Conservation (phyloP, 2,797 vertebrate species). For the Furcifer pardalis region DNA sequence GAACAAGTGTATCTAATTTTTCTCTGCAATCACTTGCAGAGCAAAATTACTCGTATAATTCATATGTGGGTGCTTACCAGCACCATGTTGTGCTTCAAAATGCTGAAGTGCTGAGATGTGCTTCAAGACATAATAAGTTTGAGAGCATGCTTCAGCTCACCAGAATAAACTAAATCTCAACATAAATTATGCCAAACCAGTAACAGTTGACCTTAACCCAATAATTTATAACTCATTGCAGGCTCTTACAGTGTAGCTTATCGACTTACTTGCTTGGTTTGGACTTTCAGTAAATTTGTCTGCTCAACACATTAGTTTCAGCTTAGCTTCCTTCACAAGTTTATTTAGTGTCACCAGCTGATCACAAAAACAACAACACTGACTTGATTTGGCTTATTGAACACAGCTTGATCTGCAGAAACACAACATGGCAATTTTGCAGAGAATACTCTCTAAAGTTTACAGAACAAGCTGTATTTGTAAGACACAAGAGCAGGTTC, state of each 20-base stretch:
- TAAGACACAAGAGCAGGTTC: neutral
- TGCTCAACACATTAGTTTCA: neutral
- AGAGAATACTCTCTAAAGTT: neutral
- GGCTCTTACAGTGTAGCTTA: neutral
- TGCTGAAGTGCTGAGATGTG: neutral
- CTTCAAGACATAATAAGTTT: neutral
- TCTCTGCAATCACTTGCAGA: slow-evolving; percentile 5
- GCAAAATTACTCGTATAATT: neutral
- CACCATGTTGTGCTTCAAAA: neutral
- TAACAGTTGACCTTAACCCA: neutral
- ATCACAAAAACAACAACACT: no score
- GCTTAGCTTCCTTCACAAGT: neutral
- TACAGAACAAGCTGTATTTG: neutral
- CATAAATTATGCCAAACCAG: neutral
- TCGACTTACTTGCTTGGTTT: neutral
- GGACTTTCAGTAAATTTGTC: slow-evolving; percentile 5
- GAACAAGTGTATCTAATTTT: slow-evolving; percentile 19
- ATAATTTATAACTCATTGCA: neutral
- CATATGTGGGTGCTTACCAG: neutral
- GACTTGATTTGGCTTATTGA: neutral
- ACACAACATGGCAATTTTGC: neutral
- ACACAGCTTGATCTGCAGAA: neutral
- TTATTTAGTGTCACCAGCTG: neutral
- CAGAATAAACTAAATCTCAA: neutral
- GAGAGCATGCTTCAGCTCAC: neutral